Percentiles rank a stretch among this genome's conserved stretches.
These are phyloP conservation scores for Polyodon spathula DNA, from an alignment of 2,113 vertebrate species.

Conservation along the genomic window DNA sequence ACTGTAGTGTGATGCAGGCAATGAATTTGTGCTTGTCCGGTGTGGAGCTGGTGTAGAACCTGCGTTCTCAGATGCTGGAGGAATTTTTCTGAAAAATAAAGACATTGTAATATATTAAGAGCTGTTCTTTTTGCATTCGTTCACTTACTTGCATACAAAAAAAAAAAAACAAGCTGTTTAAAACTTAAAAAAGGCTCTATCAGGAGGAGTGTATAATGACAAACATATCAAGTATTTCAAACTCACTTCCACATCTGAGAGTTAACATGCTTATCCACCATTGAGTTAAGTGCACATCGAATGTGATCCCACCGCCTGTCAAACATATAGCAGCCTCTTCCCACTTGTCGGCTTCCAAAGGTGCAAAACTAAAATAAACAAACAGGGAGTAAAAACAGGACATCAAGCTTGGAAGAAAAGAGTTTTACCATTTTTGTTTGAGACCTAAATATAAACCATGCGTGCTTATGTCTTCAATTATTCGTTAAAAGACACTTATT, in stretches of 20 bases:
- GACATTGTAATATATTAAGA: conserved; percentile 1
- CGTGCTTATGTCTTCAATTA: too few species aligned
- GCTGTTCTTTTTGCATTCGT: too few species aligned
- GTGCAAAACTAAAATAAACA: conserved; percentile 79
- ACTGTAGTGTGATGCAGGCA: conserved; percentile 55
- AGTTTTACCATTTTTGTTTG: too few species aligned
- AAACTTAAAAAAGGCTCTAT: too few species aligned
- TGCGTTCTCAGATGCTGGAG: conserved; percentile 73
- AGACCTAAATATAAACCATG: too few species aligned
- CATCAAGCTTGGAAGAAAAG: neutral
- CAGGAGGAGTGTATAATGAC: too few species aligned
- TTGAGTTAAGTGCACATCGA: conserved; percentile 79
- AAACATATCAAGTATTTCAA: too few species aligned
- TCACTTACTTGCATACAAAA: too few species aligned
- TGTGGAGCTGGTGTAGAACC: conserved; percentile 61
- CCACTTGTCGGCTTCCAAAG: conserved; percentile 89
- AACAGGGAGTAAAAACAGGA: conserved; percentile 22
- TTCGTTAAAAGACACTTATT: too few species aligned
- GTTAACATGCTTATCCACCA: conserved; percentile 96
- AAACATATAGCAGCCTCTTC: conserved; percentile 85
- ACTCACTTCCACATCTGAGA: conserved; percentile 97
- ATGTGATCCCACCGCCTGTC: conserved; percentile 88
- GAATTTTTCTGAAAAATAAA: conserved; percentile 75
- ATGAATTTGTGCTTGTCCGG: conserved; percentile 73
- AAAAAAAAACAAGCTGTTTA: neutral